Percentiles rank a stretch among this genome's conserved stretches.
Conservation (phyloP, 1,140 invertebrate species). For the Melipona quadrifasciata region DNA sequence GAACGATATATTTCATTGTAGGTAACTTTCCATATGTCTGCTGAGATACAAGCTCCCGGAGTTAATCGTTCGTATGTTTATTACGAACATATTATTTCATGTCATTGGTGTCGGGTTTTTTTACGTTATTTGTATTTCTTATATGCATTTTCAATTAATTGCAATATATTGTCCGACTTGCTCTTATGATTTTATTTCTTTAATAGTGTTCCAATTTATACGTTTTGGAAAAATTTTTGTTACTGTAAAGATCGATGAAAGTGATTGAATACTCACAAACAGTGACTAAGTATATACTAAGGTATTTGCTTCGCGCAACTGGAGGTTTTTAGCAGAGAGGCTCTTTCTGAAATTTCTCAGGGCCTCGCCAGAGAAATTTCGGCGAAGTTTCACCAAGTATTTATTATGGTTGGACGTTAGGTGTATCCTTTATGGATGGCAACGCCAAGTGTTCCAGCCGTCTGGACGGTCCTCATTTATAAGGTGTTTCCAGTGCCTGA, state of each 20-base stretch:
- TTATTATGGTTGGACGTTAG: not conserved
- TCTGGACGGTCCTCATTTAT: constrained; percentile 37
- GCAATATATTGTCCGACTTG: too few species aligned
- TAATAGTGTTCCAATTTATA: not conserved
- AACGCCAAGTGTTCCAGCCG: constrained; percentile 24
- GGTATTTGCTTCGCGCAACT: not conserved
- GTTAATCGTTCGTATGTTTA: too few species aligned
- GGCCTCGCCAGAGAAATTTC: not conserved
- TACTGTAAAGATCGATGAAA: not conserved
- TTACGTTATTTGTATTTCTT: too few species aligned
- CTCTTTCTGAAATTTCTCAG: not conserved
- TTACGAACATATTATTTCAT: too few species aligned
- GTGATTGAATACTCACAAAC: not conserved
- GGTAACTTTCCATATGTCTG: too few species aligned
- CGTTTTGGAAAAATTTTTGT: not conserved
- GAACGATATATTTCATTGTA: too few species aligned
- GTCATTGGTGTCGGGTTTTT: too few species aligned
- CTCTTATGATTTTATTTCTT: too few species aligned
- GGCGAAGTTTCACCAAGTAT: not conserved
- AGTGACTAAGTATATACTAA: not conserved
- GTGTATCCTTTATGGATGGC: constrained; percentile 7
- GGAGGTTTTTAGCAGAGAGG: not conserved
- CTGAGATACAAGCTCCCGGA: too few species aligned
- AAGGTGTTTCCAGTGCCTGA: constrained; percentile 54
- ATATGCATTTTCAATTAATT: too few species aligned